Percentiles rank a stretch among this genome's conserved stretches.
Evolutionary conservation across 2,113 vertebrate genomes (phyloP).

Genomic region (Triplophysa dalaica): DNA sequence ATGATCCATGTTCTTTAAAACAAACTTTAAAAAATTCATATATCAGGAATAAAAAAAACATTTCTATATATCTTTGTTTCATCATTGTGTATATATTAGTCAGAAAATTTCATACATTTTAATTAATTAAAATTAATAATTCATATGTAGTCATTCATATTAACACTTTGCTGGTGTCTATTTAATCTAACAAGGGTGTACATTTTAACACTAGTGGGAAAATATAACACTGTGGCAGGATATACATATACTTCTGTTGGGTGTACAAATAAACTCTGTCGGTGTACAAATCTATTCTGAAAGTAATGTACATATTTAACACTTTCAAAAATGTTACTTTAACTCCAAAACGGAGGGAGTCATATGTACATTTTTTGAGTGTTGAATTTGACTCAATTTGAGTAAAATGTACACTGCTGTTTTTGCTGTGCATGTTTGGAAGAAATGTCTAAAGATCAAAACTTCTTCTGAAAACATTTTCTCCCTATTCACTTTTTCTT

Average conservation of each 20-base stretch:
- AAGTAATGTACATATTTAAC: neutral
- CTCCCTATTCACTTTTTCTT: neutral
- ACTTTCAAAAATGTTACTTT: neutral
- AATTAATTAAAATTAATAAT: too few relatives aligned
- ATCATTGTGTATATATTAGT: too few relatives aligned
- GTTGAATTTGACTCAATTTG: neutral
- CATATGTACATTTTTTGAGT: neutral
- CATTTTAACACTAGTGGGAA: neutral
- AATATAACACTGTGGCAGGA: neutral
- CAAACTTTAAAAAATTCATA: too few relatives aligned
- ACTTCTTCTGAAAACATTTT: constrained; percentile 6
- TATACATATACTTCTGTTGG: neutral
- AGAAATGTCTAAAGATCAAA: neutral
- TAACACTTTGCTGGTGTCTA: too few relatives aligned
- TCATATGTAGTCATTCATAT: too few relatives aligned
- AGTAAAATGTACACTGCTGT: neutral
- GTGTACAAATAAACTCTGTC: neutral
- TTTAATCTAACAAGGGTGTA: too few relatives aligned
- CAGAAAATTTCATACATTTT: too few relatives aligned
- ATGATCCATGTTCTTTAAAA: too few relatives aligned
- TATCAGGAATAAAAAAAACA: too few relatives aligned
- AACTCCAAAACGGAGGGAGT: neutral
- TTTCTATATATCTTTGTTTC: too few relatives aligned
- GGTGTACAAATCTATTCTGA: neutral
- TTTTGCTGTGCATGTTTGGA: constrained; percentile 4